phyloP scores from a whole-genome alignment of 37 sponge, comb jelly and placozoan genomes.

The Hormiphora californensis region DNA sequence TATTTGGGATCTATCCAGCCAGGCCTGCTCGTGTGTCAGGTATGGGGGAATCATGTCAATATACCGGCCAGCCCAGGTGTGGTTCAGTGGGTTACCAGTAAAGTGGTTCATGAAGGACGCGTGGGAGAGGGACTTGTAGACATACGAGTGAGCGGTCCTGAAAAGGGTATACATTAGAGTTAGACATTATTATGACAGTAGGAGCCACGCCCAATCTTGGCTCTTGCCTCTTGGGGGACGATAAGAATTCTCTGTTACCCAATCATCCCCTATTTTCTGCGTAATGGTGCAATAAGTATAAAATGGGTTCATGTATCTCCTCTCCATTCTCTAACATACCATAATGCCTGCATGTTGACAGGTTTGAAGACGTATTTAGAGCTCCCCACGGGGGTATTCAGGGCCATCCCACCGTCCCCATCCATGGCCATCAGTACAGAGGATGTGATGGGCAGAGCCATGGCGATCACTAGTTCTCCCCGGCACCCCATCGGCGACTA shows the following conservation, averaged over 20 bases:
- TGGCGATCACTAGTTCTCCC: slow-evolving; percentile 12
- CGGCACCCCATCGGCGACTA: slow-evolving; percentile 28
- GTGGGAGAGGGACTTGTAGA: slow-evolving; percentile 4
- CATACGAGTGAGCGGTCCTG: slow-evolving; percentile 42
- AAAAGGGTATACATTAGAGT: too few relatives aligned
- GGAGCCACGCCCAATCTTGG: too few relatives aligned
- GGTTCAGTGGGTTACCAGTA: neutral
- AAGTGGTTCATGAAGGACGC: slow-evolving; percentile 6
- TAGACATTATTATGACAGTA: too few relatives aligned
- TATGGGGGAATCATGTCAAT: neutral
- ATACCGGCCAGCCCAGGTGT: slow-evolving; percentile 46
- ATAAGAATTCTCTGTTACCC: too few relatives aligned
- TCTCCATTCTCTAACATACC: slow-evolving; percentile 14
- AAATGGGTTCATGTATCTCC: too few relatives aligned
- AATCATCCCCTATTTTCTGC: too few relatives aligned
- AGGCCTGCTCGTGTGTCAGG: neutral
- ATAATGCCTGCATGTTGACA: slow-evolving; percentile 45
- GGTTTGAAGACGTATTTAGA: slow-evolving; percentile 43
- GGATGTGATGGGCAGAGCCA: slow-evolving; percentile 19
- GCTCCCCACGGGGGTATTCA: neutral
- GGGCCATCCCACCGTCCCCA: slow-evolving; percentile 35
- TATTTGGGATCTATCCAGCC: too few relatives aligned
- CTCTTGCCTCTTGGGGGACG: too few relatives aligned
- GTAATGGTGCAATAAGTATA: too few relatives aligned
- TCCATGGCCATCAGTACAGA: slow-evolving; percentile 13